Percentiles rank a stretch among this genome's conserved stretches.
Evolutionary conservation across 2,113 vertebrate genomes (phyloP).

Genomic region (Pterocles gutturalis): DNA sequence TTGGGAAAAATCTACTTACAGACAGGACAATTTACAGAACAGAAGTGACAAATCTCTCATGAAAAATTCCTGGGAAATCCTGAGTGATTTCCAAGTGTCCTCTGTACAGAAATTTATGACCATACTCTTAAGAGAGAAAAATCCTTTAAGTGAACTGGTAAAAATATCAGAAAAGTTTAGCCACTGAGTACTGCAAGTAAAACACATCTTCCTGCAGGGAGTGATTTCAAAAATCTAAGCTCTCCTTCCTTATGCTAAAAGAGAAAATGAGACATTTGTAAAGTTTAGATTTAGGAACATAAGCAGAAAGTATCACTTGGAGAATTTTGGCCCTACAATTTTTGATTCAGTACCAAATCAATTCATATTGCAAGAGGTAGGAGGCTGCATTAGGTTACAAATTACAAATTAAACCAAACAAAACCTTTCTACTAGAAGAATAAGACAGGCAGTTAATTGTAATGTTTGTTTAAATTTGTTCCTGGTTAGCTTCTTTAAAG

Average conservation of each 20-base stretch:
- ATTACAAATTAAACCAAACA: not conserved
- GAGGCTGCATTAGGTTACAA: not conserved
- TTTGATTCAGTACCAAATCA: not conserved
- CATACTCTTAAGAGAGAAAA: not conserved
- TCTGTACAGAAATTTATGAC: not conserved
- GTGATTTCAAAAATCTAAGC: not conserved
- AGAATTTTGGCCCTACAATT: not conserved
- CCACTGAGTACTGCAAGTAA: not conserved
- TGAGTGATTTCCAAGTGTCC: not conserved
- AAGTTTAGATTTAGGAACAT: not conserved
- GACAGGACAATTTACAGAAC: not conserved
- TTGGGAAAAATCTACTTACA: not conserved
- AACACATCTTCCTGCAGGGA: not conserved
- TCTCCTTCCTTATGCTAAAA: not conserved
- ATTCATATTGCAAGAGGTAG: not conserved
- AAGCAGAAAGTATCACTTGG: not conserved
- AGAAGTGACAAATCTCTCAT: not conserved
- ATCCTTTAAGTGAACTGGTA: not conserved
- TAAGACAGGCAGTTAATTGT: not conserved
- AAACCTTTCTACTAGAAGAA: not conserved
- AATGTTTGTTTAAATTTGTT: not conserved
- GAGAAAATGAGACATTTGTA: not conserved
- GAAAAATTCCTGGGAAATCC: constrained; percentile 33
- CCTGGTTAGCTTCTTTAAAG: not conserved
- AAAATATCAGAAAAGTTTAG: not conserved